Conservation (phyloP, 92 coral and sea anemone genomes). For the Actinernus sp. region DNA sequence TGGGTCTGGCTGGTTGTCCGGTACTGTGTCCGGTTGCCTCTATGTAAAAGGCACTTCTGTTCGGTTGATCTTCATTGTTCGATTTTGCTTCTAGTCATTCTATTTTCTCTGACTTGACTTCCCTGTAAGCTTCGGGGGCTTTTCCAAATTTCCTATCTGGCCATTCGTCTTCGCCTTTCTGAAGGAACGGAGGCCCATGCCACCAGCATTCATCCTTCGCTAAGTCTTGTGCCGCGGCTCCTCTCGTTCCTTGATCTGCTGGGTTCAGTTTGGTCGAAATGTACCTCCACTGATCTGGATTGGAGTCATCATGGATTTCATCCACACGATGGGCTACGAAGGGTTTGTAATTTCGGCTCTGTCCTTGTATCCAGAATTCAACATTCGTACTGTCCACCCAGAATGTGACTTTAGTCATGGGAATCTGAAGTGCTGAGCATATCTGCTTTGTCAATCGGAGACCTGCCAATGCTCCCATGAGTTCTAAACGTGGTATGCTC, state of each 20-base stretch:
- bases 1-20: too few species aligned
- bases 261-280: slow-evolving; percentile 73
- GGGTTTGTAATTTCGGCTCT: slow-evolving; percentile 57
- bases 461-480: slow-evolving; percentile 68
- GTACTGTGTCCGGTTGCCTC: too few species aligned
- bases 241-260: slow-evolving; percentile 73
- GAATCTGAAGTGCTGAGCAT: slow-evolving; percentile 47
- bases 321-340: slow-evolving; percentile 70
- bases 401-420: slow-evolving; percentile 33
- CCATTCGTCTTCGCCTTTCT: too few species aligned
- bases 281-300: slow-evolving; percentile 65
- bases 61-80: too few species aligned
- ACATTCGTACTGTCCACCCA: slow-evolving; percentile 64
- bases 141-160: too few species aligned
- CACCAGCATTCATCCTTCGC: slow-evolving; percentile 49
- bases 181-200: slow-evolving; percentile 52
- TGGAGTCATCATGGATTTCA: slow-evolving; percentile 54
- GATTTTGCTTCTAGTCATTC: too few species aligned
- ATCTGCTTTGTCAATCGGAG: slow-evolving; percentile 51
- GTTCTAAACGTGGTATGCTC: slow-evolving; percentile 59
- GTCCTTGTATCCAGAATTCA: slow-evolving; percentile 63
- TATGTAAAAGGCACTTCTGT: too few species aligned
- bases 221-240: slow-evolving; percentile 33
- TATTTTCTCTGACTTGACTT: too few species aligned
- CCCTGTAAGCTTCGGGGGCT: too few species aligned